phyloP scores from a whole-genome alignment of 1,140 invertebrate species.

The Bombus balteatus region DNA sequence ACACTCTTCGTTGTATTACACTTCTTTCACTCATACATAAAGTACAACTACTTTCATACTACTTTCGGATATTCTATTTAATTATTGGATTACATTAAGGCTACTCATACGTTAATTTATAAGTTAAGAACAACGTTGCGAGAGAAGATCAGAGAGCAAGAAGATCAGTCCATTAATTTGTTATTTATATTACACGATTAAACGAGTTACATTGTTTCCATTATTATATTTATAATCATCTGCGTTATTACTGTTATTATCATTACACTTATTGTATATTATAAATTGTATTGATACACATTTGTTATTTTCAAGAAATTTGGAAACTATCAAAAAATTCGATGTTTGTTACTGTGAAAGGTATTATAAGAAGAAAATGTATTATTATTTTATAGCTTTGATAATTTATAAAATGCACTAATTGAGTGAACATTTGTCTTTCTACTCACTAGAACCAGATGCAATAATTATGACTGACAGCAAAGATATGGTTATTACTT shows the following conservation, averaged over 20 bases:
- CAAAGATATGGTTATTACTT: constrained; percentile 44
- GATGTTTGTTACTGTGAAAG: background rate
- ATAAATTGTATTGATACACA: constrained; percentile 62
- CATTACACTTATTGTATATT: constrained; percentile 55
- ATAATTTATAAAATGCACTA: constrained; percentile 60
- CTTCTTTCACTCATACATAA: constrained; percentile 70
- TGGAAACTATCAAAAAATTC: background rate
- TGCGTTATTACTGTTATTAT: constrained; percentile 55
- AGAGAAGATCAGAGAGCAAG: constrained; percentile 46
- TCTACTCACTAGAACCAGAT: constrained; percentile 59
- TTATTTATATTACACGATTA: constrained; percentile 62
- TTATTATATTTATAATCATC: constrained; percentile 41
- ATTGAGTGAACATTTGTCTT: constrained; percentile 56
- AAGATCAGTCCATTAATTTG: constrained; percentile 70
- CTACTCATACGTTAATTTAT: constrained; percentile 63
- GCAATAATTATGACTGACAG: constrained; percentile 61
- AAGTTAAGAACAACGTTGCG: constrained; percentile 70
- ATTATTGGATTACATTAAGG: constrained; percentile 69
- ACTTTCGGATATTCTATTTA: constrained; percentile 75
- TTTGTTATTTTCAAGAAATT: constrained; percentile 48
- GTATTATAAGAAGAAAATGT: constrained; percentile 21
- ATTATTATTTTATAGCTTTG: constrained; percentile 66
- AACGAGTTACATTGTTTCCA: constrained; percentile 46
- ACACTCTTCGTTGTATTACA: constrained; percentile 67
- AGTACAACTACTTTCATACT: constrained; percentile 79